Evolutionary conservation across 2,797 vertebrate species (phyloP).

Genomic region (Pygocentrus nattereri): DNA sequence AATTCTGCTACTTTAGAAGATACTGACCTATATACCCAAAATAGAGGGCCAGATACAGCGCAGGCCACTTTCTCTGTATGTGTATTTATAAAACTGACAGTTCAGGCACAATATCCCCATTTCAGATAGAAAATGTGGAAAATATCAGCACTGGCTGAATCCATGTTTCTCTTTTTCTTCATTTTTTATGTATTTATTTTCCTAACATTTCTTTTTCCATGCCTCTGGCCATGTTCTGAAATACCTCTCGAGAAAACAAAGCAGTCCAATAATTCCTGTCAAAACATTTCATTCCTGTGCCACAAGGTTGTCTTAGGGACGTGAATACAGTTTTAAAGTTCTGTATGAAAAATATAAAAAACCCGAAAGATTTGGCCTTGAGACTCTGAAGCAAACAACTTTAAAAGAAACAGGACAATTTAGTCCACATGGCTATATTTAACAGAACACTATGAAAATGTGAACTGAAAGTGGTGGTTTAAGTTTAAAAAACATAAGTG

Average conservation of each 20-base stretch:
- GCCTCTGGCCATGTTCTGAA: slow-evolving; percentile 52
- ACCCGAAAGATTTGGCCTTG: neutral
- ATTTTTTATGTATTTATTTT: neutral
- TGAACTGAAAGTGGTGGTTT: too few species aligned
- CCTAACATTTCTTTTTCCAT: slow-evolving; percentile 22
- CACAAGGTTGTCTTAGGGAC: slow-evolving; percentile 60
- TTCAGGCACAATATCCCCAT: slow-evolving; percentile 49
- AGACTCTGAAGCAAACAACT: neutral
- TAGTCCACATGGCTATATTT: too few species aligned
- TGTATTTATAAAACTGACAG: slow-evolving; percentile 61
- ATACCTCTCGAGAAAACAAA: slow-evolving; percentile 60
- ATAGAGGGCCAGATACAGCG: slow-evolving; percentile 72
- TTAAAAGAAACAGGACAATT: neutral
- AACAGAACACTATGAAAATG: too few species aligned
- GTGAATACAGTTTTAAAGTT: slow-evolving; percentile 9
- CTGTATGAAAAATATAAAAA: slow-evolving; percentile 49
- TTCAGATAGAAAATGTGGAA: slow-evolving; percentile 15
- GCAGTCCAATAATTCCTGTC: slow-evolving; percentile 55
- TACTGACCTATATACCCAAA: slow-evolving; percentile 75
- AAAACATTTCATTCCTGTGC: slow-evolving; percentile 63
- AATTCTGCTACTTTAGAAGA: slow-evolving; percentile 69
- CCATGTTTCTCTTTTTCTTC: neutral
- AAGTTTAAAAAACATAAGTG: too few species aligned
- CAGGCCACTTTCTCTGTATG: slow-evolving; percentile 52
- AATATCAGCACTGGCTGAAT: neutral